Conservation (phyloP, 2,888 invertebrate genomes). For the Fissipunctia ypsillon region DNA sequence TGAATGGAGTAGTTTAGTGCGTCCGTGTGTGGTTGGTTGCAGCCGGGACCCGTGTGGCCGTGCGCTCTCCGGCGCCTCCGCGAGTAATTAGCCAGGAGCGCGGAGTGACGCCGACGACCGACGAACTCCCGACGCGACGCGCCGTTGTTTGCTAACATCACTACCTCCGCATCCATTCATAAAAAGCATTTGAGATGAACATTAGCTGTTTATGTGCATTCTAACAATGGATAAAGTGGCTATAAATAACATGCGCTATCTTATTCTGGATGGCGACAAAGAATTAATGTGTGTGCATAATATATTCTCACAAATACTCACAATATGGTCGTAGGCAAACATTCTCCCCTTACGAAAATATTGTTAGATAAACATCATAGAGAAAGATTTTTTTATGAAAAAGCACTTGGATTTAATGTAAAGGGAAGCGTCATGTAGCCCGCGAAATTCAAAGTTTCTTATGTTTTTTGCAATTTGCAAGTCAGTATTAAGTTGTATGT, state of each 20-base stretch:
- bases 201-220: conserved; percentile 49
- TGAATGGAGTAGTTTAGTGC: conserved; percentile 50
- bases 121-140: conserved; percentile 64
- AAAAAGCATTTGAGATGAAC: conserved; percentile 60
- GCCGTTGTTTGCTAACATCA: conserved; percentile 71
- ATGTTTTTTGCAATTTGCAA: no score
- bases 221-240: conserved; percentile 54
- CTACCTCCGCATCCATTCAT: conserved; percentile 66
- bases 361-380: conserved; percentile 9
- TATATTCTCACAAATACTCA: conserved; percentile 28
- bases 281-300: conserved; percentile 27
- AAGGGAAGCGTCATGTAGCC: no score
- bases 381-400: neutral
- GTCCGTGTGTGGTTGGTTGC: conserved; percentile 35
- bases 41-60: conserved; percentile 5
- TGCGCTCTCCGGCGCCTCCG: conserved; percentile 62
- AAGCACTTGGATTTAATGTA: neutral
- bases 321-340: conserved; percentile 5
- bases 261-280: conserved; percentile 30
- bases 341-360: conserved; percentile 7
- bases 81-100: conserved; percentile 74
- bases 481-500: no score
- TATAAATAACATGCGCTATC: conserved; percentile 58
- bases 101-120: conserved; percentile 64
- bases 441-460: no score